Evolutionary conservation across 1,140 invertebrate genomes (phyloP).

Genomic region (Ptiloglossa arizonensis): DNA sequence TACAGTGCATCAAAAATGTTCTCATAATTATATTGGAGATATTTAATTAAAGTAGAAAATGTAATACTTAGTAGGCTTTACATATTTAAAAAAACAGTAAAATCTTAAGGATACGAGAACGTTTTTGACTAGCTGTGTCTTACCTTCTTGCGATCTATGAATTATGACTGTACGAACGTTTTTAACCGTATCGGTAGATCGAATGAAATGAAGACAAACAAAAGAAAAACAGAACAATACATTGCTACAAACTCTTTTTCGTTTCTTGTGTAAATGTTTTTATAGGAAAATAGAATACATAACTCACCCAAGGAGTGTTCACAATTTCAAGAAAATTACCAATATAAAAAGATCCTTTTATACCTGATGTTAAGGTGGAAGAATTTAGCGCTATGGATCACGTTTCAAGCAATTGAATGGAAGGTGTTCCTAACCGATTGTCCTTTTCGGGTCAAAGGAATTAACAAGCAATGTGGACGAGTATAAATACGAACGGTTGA

Average conservation of each 20-base stretch:
- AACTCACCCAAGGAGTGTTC: neutral
- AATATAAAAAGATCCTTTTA: neutral
- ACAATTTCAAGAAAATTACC: neutral
- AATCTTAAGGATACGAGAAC: neutral
- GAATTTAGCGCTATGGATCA: neutral
- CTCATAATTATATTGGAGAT: neutral
- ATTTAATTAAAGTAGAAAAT: neutral
- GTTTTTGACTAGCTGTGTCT: neutral
- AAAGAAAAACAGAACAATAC: constrained; percentile 29
- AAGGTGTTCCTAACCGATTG: neutral
- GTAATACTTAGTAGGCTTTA: neutral
- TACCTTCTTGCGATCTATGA: neutral
- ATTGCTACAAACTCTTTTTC: neutral
- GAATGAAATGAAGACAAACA: constrained; percentile 41
- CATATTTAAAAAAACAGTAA: neutral
- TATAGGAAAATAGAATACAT: neutral
- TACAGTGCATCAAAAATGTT: neutral
- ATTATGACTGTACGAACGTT: neutral
- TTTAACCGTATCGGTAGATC: constrained; percentile 4
- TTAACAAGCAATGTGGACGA: neutral
- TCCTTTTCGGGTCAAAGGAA: neutral
- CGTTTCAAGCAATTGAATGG: neutral
- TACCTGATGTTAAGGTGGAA: neutral
- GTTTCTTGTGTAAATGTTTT: neutral
- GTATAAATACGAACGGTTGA: neutral